Conservation (phyloP, 2,797 vertebrate genomes). For the Rhabdophis nuchalis region DNA sequence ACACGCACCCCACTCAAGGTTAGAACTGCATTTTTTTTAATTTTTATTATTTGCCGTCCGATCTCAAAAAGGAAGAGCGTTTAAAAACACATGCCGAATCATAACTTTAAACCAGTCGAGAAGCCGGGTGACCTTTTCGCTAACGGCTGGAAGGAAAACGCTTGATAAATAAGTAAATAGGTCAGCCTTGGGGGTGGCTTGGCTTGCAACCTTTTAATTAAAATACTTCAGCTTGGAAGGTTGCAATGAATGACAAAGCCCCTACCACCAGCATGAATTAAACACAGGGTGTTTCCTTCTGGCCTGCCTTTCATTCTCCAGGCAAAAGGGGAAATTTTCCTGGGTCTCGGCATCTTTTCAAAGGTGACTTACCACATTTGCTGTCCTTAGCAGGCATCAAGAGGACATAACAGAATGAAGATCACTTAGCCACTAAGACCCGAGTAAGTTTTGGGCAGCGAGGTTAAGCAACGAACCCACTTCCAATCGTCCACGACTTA, state of each 20-base stretch:
- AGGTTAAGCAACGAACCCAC: slow-evolving; percentile 3
- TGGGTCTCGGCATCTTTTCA: neutral
- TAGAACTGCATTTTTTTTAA: neutral
- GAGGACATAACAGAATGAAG: accelerated
- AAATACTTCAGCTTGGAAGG: slow-evolving; percentile 28
- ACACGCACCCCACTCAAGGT: slow-evolving; percentile 32
- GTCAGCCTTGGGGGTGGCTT: slow-evolving; percentile 31
- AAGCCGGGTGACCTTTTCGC: slow-evolving; percentile 64
- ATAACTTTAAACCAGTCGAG: slow-evolving; percentile 32
- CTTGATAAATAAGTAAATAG: slow-evolving; percentile 64
- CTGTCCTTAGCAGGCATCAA: neutral
- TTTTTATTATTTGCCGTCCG: slow-evolving; percentile 20
- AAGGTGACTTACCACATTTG: neutral
- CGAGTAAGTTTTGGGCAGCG: neutral
- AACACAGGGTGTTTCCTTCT: accelerated
- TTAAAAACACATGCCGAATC: neutral
- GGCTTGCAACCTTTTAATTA: slow-evolving; percentile 45
- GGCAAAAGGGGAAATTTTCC: accelerated
- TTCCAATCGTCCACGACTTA: neutral
- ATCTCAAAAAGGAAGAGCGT: slow-evolving; percentile 37
- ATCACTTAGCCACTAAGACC: neutral
- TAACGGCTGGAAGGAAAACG: slow-evolving; percentile 57
- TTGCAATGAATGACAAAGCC: slow-evolving; percentile 12
- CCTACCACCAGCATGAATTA: neutral
- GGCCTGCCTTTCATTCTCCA: accelerated